phyloP scores from a whole-genome alignment of 2,888 invertebrate genomes.

The Campoletis raptor region DNA sequence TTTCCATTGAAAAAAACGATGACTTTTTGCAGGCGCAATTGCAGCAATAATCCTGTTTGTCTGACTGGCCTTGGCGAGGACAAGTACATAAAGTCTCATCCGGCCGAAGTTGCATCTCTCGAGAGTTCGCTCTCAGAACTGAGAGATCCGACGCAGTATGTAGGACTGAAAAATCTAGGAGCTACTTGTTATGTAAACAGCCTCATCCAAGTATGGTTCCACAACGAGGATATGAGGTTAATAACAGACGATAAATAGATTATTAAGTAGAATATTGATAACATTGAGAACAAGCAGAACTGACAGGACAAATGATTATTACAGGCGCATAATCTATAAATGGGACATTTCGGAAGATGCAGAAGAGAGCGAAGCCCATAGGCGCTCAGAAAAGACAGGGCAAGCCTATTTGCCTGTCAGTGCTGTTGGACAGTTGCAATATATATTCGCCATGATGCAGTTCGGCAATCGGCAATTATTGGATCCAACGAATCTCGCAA shows the following conservation, averaged over 20 bases:
- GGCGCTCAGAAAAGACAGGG: slow-evolving; percentile 74
- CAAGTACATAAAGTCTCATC: slow-evolving; percentile 86
- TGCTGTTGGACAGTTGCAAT: slow-evolving; percentile 87
- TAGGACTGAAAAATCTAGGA: slow-evolving; percentile 88
- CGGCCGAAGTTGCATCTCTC: slow-evolving; percentile 83
- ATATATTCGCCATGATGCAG: slow-evolving; percentile 87
- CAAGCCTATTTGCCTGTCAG: slow-evolving; percentile 83
- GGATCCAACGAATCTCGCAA: slow-evolving; percentile 87
- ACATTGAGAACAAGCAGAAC: not conserved
- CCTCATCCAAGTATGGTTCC: slow-evolving; percentile 88
- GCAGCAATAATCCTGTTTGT: slow-evolving; percentile 87
- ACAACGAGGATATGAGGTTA: slow-evolving; percentile 86
- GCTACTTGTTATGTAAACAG: slow-evolving; percentile 89
- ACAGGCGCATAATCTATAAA: slow-evolving; percentile 86
- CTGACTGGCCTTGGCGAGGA: slow-evolving; percentile 87
- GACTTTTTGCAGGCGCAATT: slow-evolving; percentile 85
- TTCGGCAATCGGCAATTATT: slow-evolving; percentile 86
- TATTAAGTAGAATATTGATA: not conserved
- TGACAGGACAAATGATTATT: slow-evolving; percentile 1
- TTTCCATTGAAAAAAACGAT: not conserved
- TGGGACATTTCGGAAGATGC: slow-evolving; percentile 86
- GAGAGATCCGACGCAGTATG: slow-evolving; percentile 85
- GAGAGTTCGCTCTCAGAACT: slow-evolving; percentile 83
- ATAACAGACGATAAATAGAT: not conserved
- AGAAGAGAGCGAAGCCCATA: slow-evolving; percentile 78